phyloP scores from a whole-genome alignment of 1,140 invertebrate species.

The Mesaphorura yosii region DNA sequence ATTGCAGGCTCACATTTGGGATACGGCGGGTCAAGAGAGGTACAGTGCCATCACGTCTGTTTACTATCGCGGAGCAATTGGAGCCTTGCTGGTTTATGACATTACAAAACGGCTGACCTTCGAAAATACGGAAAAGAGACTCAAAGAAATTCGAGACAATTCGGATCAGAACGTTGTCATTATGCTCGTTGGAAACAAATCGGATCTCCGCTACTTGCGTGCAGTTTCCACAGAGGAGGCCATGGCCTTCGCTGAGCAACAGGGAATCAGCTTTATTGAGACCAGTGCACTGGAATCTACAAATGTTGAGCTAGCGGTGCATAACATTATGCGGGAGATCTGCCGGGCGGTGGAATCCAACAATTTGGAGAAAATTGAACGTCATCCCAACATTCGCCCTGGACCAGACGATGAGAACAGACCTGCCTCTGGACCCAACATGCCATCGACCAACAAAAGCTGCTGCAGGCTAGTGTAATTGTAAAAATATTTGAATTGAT shows the following conservation, averaged over 20 bases:
- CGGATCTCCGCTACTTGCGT: constrained; percentile 91
- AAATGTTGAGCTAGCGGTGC: constrained; percentile 99
- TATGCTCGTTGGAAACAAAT: constrained; percentile 96
- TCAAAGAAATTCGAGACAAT: constrained; percentile 84
- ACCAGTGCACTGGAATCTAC: constrained; percentile 98
- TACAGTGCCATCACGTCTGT: constrained; percentile 97
- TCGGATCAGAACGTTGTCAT: constrained; percentile 96
- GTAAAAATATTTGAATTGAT: too few species aligned
- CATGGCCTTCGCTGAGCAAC: constrained; percentile 89
- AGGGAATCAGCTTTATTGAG: constrained; percentile 98
- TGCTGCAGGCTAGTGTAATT: too few species aligned
- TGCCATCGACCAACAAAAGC: too few species aligned
- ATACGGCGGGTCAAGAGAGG: constrained; percentile 68
- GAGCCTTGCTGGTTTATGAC: constrained; percentile 90
- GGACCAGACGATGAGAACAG: too few species aligned
- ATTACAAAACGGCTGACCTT: constrained; percentile 99
- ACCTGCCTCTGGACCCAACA: too few species aligned
- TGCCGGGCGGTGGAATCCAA: constrained; percentile 4
- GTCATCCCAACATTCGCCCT: too few species aligned
- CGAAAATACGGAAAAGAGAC: constrained; percentile 98
- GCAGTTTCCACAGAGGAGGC: constrained; percentile 98
- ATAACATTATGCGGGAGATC: constrained; percentile 97
- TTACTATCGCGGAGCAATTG: constrained; percentile 90
- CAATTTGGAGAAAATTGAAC: background rate
- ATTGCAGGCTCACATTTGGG: background rate